A percentile compares a stretch with the other conserved stretches of the same genome.
Evolutionary conservation across 1,140 invertebrate genomes (phyloP).

Genomic region (Eumeta japonica): DNA sequence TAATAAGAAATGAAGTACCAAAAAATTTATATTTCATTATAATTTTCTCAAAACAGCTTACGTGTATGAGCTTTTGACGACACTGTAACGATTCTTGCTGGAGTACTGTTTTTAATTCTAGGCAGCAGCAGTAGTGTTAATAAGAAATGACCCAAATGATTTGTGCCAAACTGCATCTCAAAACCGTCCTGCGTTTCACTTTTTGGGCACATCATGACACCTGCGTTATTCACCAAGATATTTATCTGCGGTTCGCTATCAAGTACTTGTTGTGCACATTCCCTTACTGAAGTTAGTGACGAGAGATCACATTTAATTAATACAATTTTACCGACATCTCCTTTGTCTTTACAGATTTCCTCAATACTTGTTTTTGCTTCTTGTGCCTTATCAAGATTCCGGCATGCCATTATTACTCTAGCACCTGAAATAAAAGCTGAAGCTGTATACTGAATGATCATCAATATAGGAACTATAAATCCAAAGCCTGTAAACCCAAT

Average conservation of each 20-base stretch:
- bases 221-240: constrained; percentile 81
- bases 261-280: constrained; percentile 66
- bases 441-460: too few species aligned
- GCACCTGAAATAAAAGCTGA: constrained; percentile 55
- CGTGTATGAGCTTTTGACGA: constrained; percentile 55
- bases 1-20: too few species aligned
- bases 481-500: too few species aligned
- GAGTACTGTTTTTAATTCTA: constrained; percentile 61
- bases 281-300: constrained; percentile 69
- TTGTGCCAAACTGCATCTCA: constrained; percentile 80
- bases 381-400: constrained; percentile 58
- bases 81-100: constrained; percentile 60
- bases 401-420: constrained; percentile 77
- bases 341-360: constrained; percentile 36
- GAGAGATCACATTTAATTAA: constrained; percentile 68
- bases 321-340: constrained; percentile 58
- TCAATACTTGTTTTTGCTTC: constrained; percentile 53
- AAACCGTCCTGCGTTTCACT: constrained; percentile 74
- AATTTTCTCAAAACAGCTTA: too few species aligned
- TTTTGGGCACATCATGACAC: constrained; percentile 70
- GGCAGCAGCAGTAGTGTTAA: constrained; percentile 77
- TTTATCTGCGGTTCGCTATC: constrained; percentile 64
- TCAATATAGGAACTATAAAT: too few species aligned
- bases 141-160: constrained; percentile 83
- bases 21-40: too few species aligned